Percentiles rank a stretch among this genome's conserved stretches.
Conservation (phyloP, 2,797 vertebrate species). For the Odontamblyopus rebecca region DNA sequence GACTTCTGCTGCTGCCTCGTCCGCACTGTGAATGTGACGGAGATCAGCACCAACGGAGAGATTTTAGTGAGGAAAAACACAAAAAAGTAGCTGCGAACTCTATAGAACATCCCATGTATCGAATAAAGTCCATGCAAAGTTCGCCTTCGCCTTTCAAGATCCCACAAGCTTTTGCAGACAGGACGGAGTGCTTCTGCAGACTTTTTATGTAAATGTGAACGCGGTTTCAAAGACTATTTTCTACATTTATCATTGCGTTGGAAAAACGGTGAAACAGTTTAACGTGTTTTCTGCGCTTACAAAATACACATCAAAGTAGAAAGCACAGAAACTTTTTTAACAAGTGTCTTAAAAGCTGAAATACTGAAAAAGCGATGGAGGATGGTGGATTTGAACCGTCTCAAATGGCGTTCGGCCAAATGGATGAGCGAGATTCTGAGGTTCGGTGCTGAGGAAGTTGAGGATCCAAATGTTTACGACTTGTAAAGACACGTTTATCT, state of each 20-base stretch:
- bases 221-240: slow-evolving; percentile 16
- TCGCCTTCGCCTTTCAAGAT: slow-evolving; percentile 9
- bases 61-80: too few relatives aligned
- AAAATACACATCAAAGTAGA: too few relatives aligned
- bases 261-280: slow-evolving; percentile 18
- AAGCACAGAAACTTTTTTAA: too few relatives aligned
- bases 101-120: not conserved
- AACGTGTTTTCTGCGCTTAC: not conserved
- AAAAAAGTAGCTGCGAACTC: too few relatives aligned
- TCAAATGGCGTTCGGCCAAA: too few relatives aligned
- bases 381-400: too few relatives aligned
- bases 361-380: not conserved
- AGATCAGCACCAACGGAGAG: too few relatives aligned
- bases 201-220: slow-evolving; percentile 3
- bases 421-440: not conserved
- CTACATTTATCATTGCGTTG: slow-evolving; percentile 14
- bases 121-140: slow-evolving; percentile 3
- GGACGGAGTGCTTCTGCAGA: slow-evolving; percentile 6
- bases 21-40: too few relatives aligned
- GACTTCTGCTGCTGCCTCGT: too few relatives aligned
- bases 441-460: not conserved
- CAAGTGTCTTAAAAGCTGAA: slow-evolving; percentile 4
- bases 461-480: slow-evolving; percentile 3
- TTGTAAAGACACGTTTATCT: slow-evolving; percentile 6
- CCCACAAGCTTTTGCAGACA: slow-evolving; percentile 5